phyloP scores from a whole-genome alignment of 2,113 vertebrate species.

The Centropus unirufus region DNA sequence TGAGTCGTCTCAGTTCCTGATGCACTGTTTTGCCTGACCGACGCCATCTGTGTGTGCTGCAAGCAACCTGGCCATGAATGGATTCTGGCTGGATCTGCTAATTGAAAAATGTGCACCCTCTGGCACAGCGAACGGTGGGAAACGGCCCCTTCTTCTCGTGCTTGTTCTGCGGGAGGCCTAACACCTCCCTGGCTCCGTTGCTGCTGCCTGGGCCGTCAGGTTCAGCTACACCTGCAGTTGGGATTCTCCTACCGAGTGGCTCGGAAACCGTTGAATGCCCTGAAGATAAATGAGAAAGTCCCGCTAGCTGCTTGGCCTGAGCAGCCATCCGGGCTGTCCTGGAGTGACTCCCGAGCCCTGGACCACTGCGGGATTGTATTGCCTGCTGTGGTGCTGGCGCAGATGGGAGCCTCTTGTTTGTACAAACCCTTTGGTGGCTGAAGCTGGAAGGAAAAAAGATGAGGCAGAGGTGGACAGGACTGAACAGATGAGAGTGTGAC shows the following conservation, averaged over 20 bases:
- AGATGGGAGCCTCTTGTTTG: neutral
- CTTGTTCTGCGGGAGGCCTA: neutral
- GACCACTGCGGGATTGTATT: neutral
- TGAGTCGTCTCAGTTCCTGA: neutral
- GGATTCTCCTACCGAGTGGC: fast-evolving
- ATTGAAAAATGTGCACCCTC: neutral
- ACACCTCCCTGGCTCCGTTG: neutral
- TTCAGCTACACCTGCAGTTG: neutral
- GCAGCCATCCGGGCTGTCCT: neutral
- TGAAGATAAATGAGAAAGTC: neutral
- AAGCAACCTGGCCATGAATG: neutral
- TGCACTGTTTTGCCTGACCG: fast-evolving
- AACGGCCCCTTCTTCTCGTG: neutral
- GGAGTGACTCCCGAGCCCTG: neutral
- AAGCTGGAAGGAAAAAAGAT: neutral
- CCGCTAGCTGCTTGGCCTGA: fast-evolving
- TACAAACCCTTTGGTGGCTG: neutral
- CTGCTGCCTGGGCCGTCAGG: fast-evolving
- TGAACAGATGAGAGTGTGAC: neutral
- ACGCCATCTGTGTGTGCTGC: neutral
- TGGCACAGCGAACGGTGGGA: neutral
- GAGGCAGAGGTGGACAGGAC: neutral
- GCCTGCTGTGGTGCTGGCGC: neutral
- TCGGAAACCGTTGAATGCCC: neutral
- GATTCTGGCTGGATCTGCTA: neutral